A percentile compares a stretch with the other conserved stretches of the same genome.
Conservation (phyloP, 2,888 invertebrate genomes). For the Meganola albula region DNA sequence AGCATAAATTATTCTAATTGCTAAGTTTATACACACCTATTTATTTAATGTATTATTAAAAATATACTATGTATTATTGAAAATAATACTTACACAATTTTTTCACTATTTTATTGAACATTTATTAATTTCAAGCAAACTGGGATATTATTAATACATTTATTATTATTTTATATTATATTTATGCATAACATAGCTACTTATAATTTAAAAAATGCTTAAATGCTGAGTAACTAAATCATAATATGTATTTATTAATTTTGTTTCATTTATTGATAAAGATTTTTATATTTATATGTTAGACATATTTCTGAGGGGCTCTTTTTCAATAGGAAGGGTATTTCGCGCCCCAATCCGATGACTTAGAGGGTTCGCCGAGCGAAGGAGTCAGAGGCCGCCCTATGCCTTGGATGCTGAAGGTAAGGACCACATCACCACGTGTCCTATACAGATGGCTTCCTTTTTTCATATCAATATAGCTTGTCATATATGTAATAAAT, state of each 20-base stretch:
- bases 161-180: not conserved
- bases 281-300: constrained; percentile 20
- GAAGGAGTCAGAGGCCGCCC: constrained; percentile 39
- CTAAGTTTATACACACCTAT: no score
- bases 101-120: no score
- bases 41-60: no score
- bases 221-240: not conserved
- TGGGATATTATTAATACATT: not conserved
- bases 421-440: constrained; percentile 34
- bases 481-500: no score
- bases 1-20: no score
- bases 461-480: no score
- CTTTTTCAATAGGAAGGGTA: constrained; percentile 45
- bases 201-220: not conserved
- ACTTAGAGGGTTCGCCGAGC: constrained; percentile 32
- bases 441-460: no score
- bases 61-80: no score
- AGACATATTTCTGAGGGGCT: constrained; percentile 39
- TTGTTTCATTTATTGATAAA: constrained; percentile 1
- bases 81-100: no score
- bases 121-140: no score
- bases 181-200: not conserved
- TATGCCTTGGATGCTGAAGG: constrained; percentile 52
- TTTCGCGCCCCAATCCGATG: constrained; percentile 42
- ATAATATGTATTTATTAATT: not conserved